Conservation (phyloP, 2,797 vertebrate genomes). For the Amphiprion clarkii region DNA sequence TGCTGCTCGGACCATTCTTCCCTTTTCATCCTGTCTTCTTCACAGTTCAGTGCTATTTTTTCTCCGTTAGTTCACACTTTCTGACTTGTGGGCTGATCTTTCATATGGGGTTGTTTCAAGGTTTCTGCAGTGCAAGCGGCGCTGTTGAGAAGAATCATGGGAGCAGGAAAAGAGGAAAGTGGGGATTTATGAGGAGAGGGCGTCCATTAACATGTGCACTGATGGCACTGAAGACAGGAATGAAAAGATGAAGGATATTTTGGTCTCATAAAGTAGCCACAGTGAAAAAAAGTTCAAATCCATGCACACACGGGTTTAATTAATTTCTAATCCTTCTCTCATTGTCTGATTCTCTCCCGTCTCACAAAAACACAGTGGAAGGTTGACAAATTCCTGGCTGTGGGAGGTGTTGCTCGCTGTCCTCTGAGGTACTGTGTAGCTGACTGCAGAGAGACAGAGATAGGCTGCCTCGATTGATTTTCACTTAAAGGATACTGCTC, state of each 20-base stretch:
- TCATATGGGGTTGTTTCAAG: constrained; percentile 10
- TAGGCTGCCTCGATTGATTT: constrained; percentile 65
- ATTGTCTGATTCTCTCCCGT: constrained; percentile 35
- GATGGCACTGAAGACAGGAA: constrained; percentile 5
- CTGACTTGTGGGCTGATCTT: constrained; percentile 22
- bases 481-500: constrained; percentile 59
- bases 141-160: not conserved
- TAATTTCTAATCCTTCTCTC: constrained; percentile 24
- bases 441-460: constrained; percentile 38
- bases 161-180: constrained; percentile 15
- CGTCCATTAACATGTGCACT: constrained; percentile 40
- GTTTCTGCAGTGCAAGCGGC: constrained; percentile 38
- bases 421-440: constrained; percentile 51
- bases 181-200: constrained; percentile 25
- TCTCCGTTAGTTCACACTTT: constrained; percentile 25
- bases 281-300: constrained; percentile 8
- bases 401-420: constrained; percentile 17
- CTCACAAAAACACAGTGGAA: constrained; percentile 26
- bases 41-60: constrained; percentile 32
- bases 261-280: constrained; percentile 17
- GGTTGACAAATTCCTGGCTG: constrained; percentile 50
- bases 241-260: constrained; percentile 44
- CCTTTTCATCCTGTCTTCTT: constrained; percentile 4
- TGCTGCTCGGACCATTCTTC: not conserved
- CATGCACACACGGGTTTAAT: not conserved